Base-by-base conservation (phyloP, 2,888 invertebrate genomes). In the Synanthedon formicaeformis region DNA sequence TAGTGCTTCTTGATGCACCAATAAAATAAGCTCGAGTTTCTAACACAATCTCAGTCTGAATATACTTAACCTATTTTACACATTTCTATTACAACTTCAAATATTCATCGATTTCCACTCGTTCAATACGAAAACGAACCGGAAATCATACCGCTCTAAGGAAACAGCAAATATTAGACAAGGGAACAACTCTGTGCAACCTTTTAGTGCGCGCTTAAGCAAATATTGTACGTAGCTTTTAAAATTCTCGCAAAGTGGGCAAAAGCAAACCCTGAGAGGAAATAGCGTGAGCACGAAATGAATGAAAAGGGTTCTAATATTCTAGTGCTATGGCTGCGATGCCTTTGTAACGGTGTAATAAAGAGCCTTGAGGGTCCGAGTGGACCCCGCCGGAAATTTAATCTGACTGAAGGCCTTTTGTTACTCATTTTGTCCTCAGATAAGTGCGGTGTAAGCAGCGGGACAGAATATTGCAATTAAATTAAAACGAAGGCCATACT, bases 301-400 rank as follows among this genome's bases (percentile, higher is more conserved):
- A 75, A 73, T 71, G 71, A 73, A 70, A 66, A 67, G 69, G 69
- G 68, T 74, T 78, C 76, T 78, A 77, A 84, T 81, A 81, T 78
- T 78, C 76, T 76, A 83, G 82, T 71, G 67, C 73, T 71, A 65
- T 66, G 67, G 61, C 67, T 62, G 58, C 61, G 64, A 63, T 68
- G 63, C 72, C 79, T 77, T 84, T 83, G 80, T 80, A 78, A 77
- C 68, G 71, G 75, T 72, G 80, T 79, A 81, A 82, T 85, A 84
- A 84, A 83, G 79, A 77, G 73, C 75, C 75, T 82, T 75, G 77
- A 80, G 76, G 79, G 73, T 68, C 73, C 76, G 69, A 83, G 83
- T 83, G 83, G 82, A 80, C 81, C 77, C 65, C 71, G 67, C 69
- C 81, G 81, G 86, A 85, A 85, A 86, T 85, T 86, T 85, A 81